These are phyloP conservation scores for Ceratina australensis DNA, from an alignment of 1,140 invertebrate species.

Conservation along the genomic window DNA sequence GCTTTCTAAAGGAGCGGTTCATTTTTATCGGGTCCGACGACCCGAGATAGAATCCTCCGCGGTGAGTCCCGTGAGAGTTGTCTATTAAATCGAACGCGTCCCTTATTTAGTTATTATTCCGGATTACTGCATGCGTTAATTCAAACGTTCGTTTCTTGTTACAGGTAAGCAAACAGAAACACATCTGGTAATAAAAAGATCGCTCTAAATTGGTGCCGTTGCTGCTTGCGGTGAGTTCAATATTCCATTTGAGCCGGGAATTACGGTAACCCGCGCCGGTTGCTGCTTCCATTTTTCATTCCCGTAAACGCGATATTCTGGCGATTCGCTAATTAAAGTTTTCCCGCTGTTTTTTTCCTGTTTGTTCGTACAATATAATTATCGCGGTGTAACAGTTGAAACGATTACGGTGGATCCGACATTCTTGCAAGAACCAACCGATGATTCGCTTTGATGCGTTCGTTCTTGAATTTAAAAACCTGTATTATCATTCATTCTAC, in stretches of 20 bases:
- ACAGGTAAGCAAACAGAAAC: constrained; percentile 34
- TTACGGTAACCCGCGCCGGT: constrained; percentile 34
- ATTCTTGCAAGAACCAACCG: neutral
- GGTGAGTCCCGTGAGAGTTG: neutral
- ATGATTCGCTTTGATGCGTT: neutral
- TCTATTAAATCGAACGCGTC: neutral
- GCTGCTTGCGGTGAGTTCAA: constrained; percentile 24
- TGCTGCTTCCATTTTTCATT: constrained; percentile 10
- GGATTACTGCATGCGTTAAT: neutral
- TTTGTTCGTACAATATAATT: constrained; percentile 46
- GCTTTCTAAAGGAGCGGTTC: constrained; percentile 14
- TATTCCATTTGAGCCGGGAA: neutral
- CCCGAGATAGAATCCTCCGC: neutral
- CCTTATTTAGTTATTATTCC: neutral
- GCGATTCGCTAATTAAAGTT: constrained; percentile 25
- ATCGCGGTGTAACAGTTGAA: neutral
- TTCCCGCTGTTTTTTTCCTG: neutral
- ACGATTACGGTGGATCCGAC: neutral
- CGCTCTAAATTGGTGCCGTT: neutral
- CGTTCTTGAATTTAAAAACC: too few relatives aligned
- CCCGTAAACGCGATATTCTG: neutral
- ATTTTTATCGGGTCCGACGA: neutral
- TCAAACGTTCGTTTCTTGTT: neutral
- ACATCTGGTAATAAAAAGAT: neutral
- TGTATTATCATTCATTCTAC: too few relatives aligned